These are phyloP conservation scores for Plestiodon gilberti DNA, from an alignment of 2,113 vertebrate species.

Conservation along the genomic window DNA sequence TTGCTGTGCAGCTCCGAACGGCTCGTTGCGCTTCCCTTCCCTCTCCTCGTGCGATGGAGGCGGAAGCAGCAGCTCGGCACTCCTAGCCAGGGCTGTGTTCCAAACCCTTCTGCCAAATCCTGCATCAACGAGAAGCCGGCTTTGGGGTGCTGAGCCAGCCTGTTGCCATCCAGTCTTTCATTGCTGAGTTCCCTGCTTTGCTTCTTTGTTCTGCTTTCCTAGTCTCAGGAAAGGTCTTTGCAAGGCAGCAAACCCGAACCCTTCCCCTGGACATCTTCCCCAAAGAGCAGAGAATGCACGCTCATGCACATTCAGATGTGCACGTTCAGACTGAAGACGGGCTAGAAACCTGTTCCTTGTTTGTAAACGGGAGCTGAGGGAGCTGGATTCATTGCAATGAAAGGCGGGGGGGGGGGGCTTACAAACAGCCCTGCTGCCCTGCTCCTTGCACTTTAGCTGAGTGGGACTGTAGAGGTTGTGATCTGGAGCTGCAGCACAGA, in stretches of 20 bases:
- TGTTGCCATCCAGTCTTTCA: too few relatives aligned
- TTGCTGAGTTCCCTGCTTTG: too few relatives aligned
- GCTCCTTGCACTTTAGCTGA: neutral
- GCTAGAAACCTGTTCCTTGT: neutral
- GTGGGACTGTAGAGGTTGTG: neutral
- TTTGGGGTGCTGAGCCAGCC: too few relatives aligned
- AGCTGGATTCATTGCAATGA: neutral
- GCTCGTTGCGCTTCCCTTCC: neutral
- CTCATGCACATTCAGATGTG: neutral
- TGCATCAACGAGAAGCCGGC: too few relatives aligned
- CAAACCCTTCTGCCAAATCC: too few relatives aligned
- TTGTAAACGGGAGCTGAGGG: neutral
- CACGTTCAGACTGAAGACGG: neutral
- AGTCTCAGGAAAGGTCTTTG: neutral
- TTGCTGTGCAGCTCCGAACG: constrained; percentile 29
- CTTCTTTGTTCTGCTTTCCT: too few relatives aligned
- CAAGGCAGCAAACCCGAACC: neutral
- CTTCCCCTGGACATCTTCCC: neutral
- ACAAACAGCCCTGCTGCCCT: neutral
- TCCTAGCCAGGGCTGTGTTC: too few relatives aligned
- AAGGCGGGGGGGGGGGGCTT: neutral
- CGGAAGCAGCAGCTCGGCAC: too few relatives aligned
- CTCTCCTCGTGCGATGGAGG: too few relatives aligned
- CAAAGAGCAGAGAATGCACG: neutral
- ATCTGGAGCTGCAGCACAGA: too few relatives aligned